Percentiles rank a stretch among this genome's conserved stretches.
Evolutionary conservation across 2,113 vertebrate species (phyloP).

Genomic region (Nansenia antarctica): DNA sequence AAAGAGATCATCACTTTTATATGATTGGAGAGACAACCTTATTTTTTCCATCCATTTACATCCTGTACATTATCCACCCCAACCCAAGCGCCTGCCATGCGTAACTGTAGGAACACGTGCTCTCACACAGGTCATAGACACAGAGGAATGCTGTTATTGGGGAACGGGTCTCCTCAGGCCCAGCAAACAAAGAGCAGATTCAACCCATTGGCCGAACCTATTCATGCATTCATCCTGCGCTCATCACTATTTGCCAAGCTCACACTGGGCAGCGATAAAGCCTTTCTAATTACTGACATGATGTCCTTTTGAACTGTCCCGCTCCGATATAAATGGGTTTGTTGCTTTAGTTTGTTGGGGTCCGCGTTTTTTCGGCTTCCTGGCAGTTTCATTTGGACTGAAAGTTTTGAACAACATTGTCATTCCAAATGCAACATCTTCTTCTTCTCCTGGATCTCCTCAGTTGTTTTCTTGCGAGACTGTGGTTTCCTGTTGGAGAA

Average conservation of each 20-base stretch:
- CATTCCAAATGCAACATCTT: constrained; percentile 34
- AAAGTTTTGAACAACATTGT: constrained; percentile 42
- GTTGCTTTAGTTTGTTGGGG: constrained; percentile 22
- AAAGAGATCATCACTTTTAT: constrained; percentile 13
- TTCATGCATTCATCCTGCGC: constrained; percentile 70
- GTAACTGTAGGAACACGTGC: constrained; percentile 63
- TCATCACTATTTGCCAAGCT: constrained; percentile 65
- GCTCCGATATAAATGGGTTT: constrained; percentile 51
- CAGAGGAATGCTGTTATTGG: constrained; percentile 78
- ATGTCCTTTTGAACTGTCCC: constrained; percentile 57
- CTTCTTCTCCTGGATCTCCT: constrained; percentile 56
- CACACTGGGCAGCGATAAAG: constrained; percentile 63
- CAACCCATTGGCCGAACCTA: constrained; percentile 69
- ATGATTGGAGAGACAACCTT: constrained; percentile 25
- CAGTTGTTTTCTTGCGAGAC: constrained; percentile 92
- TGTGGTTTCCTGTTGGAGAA: constrained; percentile 73
- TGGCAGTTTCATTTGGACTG: constrained; percentile 41
- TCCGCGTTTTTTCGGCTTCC: constrained; percentile 34
- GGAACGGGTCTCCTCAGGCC: constrained; percentile 65
- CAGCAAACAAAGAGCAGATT: constrained; percentile 73
- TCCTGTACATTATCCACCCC: constrained; percentile 36
- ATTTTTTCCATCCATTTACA: constrained; percentile 15
- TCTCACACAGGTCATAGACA: constrained; percentile 58
- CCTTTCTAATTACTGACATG: constrained; percentile 67
- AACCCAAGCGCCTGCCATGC: constrained; percentile 43